These are phyloP conservation scores for Sycon ciliatum DNA, from an alignment of 37 sponge, comb jelly and placozoan species.

Conservation along the genomic window DNA sequence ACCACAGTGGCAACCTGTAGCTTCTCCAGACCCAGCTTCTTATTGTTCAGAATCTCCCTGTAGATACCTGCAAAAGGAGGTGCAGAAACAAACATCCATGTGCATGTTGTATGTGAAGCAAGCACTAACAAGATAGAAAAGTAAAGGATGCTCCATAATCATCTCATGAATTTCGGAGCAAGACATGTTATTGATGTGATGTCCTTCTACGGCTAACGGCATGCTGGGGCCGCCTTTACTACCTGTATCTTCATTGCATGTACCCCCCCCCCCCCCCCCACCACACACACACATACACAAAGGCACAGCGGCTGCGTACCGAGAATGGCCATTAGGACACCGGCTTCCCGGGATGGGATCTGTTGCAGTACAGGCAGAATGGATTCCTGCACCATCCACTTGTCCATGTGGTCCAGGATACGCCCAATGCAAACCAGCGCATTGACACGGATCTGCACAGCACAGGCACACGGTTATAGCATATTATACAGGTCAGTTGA, in stretches of 20 bases:
- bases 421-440: slow-evolving; percentile 53
- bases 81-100: not conserved
- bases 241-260: too few relatives aligned
- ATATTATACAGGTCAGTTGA: not conserved
- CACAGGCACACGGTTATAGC: not conserved
- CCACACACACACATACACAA: too few relatives aligned
- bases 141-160: too few relatives aligned
- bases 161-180: too few relatives aligned
- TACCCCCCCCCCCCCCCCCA: too few relatives aligned
- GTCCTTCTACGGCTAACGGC: too few relatives aligned
- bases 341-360: slow-evolving; percentile 58
- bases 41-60: slow-evolving; percentile 31
- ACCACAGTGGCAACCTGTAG: slow-evolving; percentile 35
- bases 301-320: too few relatives aligned
- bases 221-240: not conserved
- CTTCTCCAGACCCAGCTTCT: slow-evolving; percentile 58
- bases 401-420: slow-evolving; percentile 63
- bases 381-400: slow-evolving; percentile 49
- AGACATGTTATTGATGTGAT: too few relatives aligned
- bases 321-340: slow-evolving; percentile 71
- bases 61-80: slow-evolving; percentile 44
- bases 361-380: slow-evolving; percentile 43
- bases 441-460: slow-evolving; percentile 49
- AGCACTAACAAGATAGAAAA: too few relatives aligned
- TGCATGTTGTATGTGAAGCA: not conserved